Evolutionary conservation across 2,888 invertebrate species (phyloP), one percentile per base, ranked within the genome.

Genomic region (Clivina fossor): DNA sequence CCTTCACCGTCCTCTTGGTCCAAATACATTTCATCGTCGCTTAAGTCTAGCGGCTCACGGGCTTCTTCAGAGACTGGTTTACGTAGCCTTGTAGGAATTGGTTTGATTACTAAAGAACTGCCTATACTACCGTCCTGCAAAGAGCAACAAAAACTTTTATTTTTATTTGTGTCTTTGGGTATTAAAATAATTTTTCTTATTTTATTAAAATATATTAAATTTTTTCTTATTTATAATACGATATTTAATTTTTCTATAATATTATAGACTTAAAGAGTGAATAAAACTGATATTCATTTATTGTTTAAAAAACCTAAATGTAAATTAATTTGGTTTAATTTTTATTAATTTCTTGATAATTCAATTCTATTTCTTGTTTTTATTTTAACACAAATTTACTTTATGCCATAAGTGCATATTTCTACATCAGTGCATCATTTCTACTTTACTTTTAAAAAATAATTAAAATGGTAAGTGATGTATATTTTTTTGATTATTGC

Each of bases 41-140:
- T 54, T 32, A 59, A 16, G 37, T 68, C 70, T 16, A 62, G 60
- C 5, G 63, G 55, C n/a, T n/a, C n/a, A n/a, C 30, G 59, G 30
- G 57, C 61, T 65, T 76, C 44, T 11, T 38, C 50, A 13, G 54
- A 50, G 13, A 26, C n/a, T 37, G 63, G 33, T 64, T 66, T 19
- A 24, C 70, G 79, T 66, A 92, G 79, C 58, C 87, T 82, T 64
- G 84, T 78, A 40, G 93, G 93, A 61, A 93, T 78, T 58, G 94
- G 93, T 65, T 89, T 83, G 70, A 95, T 90, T 64, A 94, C 89
- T 69, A 93, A 76, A 67, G 92, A 88, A 72, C 89, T 84, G 60
- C 94, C 94, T 63, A 95, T 91, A 65, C 92, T 92, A 64, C 94
- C 94, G 76, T 94, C 92, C 93, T 94, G 79, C 59, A 65, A 65